Percentiles rank a stretch among this genome's conserved stretches.
Evolutionary conservation across 2,797 vertebrate species (phyloP).

Genomic region (Danio choprae): DNA sequence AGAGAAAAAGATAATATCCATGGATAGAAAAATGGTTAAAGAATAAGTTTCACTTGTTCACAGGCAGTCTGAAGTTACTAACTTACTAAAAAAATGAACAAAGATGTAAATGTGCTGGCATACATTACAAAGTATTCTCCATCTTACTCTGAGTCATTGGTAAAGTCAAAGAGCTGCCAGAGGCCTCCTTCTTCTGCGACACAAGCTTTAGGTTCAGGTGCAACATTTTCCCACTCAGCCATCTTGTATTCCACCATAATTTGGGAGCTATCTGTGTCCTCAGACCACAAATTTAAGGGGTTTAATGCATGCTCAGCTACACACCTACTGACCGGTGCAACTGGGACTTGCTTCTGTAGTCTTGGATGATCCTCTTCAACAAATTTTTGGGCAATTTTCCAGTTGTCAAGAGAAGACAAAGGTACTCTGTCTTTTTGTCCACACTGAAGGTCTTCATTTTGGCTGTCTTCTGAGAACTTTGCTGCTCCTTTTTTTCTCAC

Average conservation of each 20-base stretch:
- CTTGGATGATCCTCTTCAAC: conserved; percentile 27
- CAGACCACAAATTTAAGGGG: conserved; percentile 72
- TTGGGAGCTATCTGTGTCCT: conserved; percentile 68
- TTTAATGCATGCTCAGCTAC: conserved; percentile 53
- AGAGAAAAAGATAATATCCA: neutral
- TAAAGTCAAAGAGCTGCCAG: conserved; percentile 77
- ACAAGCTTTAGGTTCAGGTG: conserved; percentile 47
- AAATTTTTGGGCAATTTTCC: conserved; percentile 19
- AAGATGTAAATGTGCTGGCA: neutral
- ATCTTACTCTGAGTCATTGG: conserved; percentile 64
- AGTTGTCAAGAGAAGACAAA: conserved; percentile 30
- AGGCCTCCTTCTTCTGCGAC: conserved; percentile 57
- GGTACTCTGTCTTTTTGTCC: conserved; percentile 43
- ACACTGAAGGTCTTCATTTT: conserved; percentile 28
- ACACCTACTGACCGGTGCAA: conserved; percentile 8
- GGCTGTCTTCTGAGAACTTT: conserved; percentile 60
- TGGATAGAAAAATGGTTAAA: neutral
- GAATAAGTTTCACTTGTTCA: conserved; percentile 1
- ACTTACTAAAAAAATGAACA: neutral
- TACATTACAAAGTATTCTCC: neutral
- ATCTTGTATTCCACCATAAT: conserved; percentile 59
- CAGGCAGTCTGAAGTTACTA: conserved; percentile 1
- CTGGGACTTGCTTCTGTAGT: conserved; percentile 26
- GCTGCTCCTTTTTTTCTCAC: conserved; percentile 13
- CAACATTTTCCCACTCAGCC: conserved; percentile 67